Conservation (phyloP, 23 tunicate genomes). For the Phallusia fumigata region DNA sequence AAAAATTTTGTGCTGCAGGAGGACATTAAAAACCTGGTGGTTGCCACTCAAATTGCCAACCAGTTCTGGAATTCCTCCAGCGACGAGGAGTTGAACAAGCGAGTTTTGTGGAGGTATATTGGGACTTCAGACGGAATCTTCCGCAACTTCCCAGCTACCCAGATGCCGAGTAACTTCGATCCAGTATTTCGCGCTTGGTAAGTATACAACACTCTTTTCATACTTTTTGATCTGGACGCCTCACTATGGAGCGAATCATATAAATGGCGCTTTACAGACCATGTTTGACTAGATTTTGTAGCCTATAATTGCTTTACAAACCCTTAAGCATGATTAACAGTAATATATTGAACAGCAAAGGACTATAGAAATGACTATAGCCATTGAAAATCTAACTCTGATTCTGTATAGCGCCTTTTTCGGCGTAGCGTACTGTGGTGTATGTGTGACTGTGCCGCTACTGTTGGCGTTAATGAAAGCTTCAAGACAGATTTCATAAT, state of each 20-base stretch:
- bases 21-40: conserved; percentile 16
- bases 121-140: conserved; percentile 19
- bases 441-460: no score
- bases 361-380: no score
- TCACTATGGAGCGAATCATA: not conserved
- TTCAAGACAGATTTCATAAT: no score
- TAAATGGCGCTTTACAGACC: no score
- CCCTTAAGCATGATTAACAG: no score
- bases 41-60: conserved; percentile 3
- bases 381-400: no score
- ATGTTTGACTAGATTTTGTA: no score
- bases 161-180: conserved; percentile 4
- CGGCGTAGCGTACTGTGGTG: no score
- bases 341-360: no score
- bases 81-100: not conserved
- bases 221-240: not conserved
- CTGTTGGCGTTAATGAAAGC: no score
- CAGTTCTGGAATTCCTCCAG: not conserved
- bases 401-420: no score
- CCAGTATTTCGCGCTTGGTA: not conserved
- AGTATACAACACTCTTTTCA: not conserved
- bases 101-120: conserved; percentile 17
- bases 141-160: conserved; percentile 15
- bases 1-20: not conserved
- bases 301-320: no score